Conservation (phyloP, 1,140 invertebrate genomes). For the Ylistrum balloti region DNA sequence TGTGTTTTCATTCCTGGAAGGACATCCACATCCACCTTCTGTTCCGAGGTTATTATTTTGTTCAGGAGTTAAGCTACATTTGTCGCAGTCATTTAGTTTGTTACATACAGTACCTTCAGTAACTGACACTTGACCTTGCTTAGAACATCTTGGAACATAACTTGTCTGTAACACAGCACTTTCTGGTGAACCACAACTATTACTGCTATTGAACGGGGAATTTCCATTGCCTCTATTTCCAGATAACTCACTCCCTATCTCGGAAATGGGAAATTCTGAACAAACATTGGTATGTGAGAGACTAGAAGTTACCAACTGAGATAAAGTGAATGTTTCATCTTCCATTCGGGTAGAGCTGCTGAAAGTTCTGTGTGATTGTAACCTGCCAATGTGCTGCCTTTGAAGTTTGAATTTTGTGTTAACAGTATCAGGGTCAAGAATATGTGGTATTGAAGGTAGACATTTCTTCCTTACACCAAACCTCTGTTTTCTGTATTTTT, state of each 20-base stretch:
- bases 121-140: background rate
- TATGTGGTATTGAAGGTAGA: background rate
- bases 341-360: constrained; percentile 13
- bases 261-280: constrained; percentile 59
- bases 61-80: background rate
- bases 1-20: background rate
- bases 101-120: background rate
- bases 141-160: background rate
- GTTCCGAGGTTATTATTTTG: constrained; percentile 48
- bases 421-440: background rate
- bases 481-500: constrained; percentile 13
- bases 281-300: constrained; percentile 43
- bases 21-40: constrained; percentile 24
- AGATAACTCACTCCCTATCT: constrained; percentile 56
- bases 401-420: background rate
- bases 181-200: constrained; percentile 63
- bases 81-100: constrained; percentile 31
- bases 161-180: constrained; percentile 4
- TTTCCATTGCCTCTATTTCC: constrained; percentile 62
- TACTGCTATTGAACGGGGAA: constrained; percentile 61
- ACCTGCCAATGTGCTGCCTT: background rate
- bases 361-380: background rate
- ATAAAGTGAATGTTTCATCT: constrained; percentile 9
- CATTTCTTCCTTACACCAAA: constrained; percentile 34
- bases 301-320: constrained; percentile 17